Evolutionary conservation across 1,140 invertebrate species (phyloP), one percentile per base, ranked within the genome.

Genomic region (Trichonephila clavipes): DNA sequence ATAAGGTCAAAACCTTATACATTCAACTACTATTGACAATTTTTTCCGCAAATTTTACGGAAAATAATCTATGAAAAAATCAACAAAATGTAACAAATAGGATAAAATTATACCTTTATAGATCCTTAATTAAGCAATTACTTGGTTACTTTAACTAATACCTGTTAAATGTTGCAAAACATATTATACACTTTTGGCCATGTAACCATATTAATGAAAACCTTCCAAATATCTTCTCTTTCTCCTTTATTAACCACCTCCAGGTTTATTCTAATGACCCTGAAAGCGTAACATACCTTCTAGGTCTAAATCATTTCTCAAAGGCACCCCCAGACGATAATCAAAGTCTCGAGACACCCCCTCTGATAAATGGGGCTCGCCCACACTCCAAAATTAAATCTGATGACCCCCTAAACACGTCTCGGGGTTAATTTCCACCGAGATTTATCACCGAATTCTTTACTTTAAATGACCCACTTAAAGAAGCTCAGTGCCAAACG

Each of bases 341-440:
- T 91, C 90, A 91, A 91, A 77, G n/a, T 77, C 81, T 64, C 90
- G 2, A 51, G 90, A 64, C 90, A 40, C 90, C 90, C 77, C 81
- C 59, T 19, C 82, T 92, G 91, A 92, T 87, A 92, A 92, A 92
- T 92, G 91, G 91, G 82, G 18, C 58, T 81, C 83, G 82, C 85
- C 91, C 91, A 92, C 91, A 92, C 64, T 92, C 91, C 62, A 92
- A 92, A 92, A 92, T 92, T 92, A 92, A 92, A 92, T 92, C 91
- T 92, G 91, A 92, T 92, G 91, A 77, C 82, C 90, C 83, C 81
- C 91, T 92, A 87, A 87, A 92, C 82, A 92, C 85, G 91, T 92
- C 91, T 66, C 44, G 51, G 91, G 91, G 91, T 92, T 92, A 92
- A 92, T 92, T 92, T 92, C 91, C 85, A 77, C 62, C 18, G 40